phyloP scores from a whole-genome alignment of 2,888 invertebrate species.

The Sceliomorpha sp. region DNA sequence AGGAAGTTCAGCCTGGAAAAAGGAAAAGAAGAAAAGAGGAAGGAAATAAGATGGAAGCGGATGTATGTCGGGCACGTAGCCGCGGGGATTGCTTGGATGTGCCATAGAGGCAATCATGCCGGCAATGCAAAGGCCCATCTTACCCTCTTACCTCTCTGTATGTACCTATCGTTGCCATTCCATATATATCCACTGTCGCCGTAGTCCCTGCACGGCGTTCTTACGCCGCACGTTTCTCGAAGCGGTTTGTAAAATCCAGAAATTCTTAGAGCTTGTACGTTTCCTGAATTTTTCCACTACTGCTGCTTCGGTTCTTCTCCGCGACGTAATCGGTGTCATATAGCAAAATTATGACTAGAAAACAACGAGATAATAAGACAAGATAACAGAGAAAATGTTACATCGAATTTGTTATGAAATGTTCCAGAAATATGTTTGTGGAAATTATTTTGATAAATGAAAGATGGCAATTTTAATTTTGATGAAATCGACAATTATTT shows the following conservation, averaged over 20 bases:
- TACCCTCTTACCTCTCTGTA: constrained; percentile 74
- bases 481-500: no score
- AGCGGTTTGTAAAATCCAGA: constrained; percentile 61
- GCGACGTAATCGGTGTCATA: no score
- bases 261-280: constrained; percentile 54
- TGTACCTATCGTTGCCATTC: constrained; percentile 60
- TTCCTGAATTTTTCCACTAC: constrained; percentile 38
- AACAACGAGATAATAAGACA: no score
- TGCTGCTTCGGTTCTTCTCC: no score
- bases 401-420: no score
- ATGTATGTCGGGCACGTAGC: constrained; percentile 80
- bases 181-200: constrained; percentile 51
- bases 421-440: no score
- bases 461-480: no score
- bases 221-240: constrained; percentile 52
- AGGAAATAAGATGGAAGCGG: constrained; percentile 65
- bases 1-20: constrained; percentile 52
- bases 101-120: constrained; percentile 80
- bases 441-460: no score
- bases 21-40: constrained; percentile 54
- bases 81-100: constrained; percentile 80
- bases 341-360: no score
- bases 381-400: no score
- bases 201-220: constrained; percentile 50
- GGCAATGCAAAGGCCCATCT: constrained; percentile 78